These are phyloP conservation scores for Zaprionus obscuricornis DNA, from an alignment of 2,888 invertebrate species.

Conservation along the genomic window DNA sequence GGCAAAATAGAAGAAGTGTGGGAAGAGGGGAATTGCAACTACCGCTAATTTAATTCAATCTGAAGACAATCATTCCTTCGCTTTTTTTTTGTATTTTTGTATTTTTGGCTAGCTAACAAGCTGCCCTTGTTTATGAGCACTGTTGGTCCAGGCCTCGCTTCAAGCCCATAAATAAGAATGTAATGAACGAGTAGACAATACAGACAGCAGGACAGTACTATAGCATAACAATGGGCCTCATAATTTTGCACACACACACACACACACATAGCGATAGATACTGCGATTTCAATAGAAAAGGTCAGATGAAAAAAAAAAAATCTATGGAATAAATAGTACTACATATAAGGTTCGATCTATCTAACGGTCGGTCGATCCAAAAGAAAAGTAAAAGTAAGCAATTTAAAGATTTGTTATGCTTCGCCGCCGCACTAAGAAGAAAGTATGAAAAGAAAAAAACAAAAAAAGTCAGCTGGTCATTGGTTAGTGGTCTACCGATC, in stretches of 20 bases:
- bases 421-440: conserved; percentile 38
- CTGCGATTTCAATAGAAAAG: conserved; percentile 56
- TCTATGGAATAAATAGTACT: conserved; percentile 6
- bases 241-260: conserved; percentile 56
- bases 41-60: conserved; percentile 55
- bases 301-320: conserved; percentile 33
- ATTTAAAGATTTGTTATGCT: conserved; percentile 71
- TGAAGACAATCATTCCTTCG: conserved; percentile 18
- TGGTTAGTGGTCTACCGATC: conserved; percentile 22
- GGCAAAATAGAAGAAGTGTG: background rate
- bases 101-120: conserved; percentile 33
- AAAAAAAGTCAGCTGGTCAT: conserved; percentile 66
- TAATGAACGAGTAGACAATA: conserved; percentile 63
- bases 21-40: conserved; percentile 4
- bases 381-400: conserved; percentile 72
- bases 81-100: conserved; percentile 8
- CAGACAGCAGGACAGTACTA: conserved; percentile 6
- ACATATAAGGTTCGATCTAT: too few relatives aligned
- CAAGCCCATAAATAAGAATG: conserved; percentile 73
- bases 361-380: too few relatives aligned
- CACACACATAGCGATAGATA: conserved; percentile 46
- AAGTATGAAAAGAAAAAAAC: too few relatives aligned
- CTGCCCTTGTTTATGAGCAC: conserved; percentile 54
- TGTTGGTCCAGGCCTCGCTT: conserved; percentile 3
- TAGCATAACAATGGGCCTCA: conserved; percentile 63